Percentiles rank a stretch among this genome's conserved stretches.
These are phyloP conservation scores for Bombycilla garrulus DNA, from an alignment of 2,113 vertebrate species.

Conservation along the genomic window DNA sequence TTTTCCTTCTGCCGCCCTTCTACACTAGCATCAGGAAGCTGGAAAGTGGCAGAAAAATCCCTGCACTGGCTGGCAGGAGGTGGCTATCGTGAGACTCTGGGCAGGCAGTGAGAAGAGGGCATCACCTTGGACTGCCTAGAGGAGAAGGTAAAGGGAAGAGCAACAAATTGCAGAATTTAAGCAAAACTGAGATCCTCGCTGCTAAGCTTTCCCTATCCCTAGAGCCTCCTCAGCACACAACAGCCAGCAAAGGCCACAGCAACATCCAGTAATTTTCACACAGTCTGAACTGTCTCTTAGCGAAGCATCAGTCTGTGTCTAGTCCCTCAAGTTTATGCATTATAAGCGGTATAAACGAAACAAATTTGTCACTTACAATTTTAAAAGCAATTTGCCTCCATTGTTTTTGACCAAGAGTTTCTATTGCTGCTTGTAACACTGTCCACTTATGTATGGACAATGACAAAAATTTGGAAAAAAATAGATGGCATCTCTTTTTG, in stretches of 20 bases:
- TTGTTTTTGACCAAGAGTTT: background rate
- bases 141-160: slow-evolving; percentile 1
- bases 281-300: background rate
- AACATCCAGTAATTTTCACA: background rate
- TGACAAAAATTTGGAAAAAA: background rate
- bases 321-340: background rate
- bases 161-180: background rate
- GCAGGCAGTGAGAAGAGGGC: background rate
- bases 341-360: background rate
- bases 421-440: background rate
- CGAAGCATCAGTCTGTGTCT: background rate
- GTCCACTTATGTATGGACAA: background rate
- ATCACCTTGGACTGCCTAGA: slow-evolving; percentile 28
- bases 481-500: background rate
- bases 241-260: background rate
- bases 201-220: background rate
- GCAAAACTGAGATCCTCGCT: background rate
- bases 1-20: slow-evolving; percentile 1
- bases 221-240: background rate
- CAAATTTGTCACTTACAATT: background rate
- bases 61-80: background rate
- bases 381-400: background rate
- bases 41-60: slow-evolving; percentile 21
- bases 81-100: background rate
- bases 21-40: background rate